Base-by-base conservation (phyloP, 1,140 invertebrate species). In the Leptinotarsa defecta region DNA sequence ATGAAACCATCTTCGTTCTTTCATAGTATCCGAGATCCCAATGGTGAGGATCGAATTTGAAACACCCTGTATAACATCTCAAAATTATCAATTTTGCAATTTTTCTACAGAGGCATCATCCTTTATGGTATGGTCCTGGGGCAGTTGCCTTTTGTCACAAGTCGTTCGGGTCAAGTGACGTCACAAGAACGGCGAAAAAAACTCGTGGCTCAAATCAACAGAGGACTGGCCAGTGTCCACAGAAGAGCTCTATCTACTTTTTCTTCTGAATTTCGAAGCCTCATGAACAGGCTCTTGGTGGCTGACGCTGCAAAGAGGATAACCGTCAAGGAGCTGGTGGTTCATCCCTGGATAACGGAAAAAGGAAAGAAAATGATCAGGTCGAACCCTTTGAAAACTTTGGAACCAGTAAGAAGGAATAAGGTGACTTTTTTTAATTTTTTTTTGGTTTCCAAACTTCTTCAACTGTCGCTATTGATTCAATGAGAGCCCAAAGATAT, bases 141-240 rank as follows among this genome's bases (percentile, higher is more conserved):
- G 49, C 88, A 89, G 73, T 84, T 93, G 76, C 92, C 92, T 20
- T 93, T 93, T 82, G 85, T 88, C 22, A 87, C 86, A 43, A 84
- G 83, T 67, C 77, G 83, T 1, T 82, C 84, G 73, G 84, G 77
- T 83, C 84, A 78, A 84, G 84, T 75, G 85, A 87, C 88, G 3
- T 86, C 87, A 61, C 89, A 89, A 74, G 86, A 89, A 77, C 85
- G 89, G 67, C 85, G 90, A n/a, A 87, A 89, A 74, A 88, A 87
- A 80, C 84, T 92, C 11, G 87, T 91, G 57, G 86, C 87, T 52
- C 89, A 91, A 84, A 92, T 92, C 78, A 88, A 91, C 76, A 87
- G 89, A 72, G 91, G 91, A 8, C 85, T 92, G 79, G 85, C 86
- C 0, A 70, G 83, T 4, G 78, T 81, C 15, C 89, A 90, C 61